Base-by-base conservation (phyloP, 1,140 invertebrate genomes). In the Calephelis virginiensis region DNA sequence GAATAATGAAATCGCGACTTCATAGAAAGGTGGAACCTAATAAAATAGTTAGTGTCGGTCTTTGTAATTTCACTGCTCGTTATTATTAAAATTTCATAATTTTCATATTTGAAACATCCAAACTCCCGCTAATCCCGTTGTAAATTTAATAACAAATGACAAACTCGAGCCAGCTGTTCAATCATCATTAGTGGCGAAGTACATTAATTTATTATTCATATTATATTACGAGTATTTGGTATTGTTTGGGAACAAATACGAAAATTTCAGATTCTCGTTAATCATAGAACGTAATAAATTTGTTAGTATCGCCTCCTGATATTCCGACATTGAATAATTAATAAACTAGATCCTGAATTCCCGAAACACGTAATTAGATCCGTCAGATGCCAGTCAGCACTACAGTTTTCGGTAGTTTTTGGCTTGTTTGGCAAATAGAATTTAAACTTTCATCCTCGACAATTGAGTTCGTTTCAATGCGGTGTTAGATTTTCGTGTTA, bases 321-420 rank as follows among this genome's bases (percentile, higher is more conserved):
- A 43, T 46, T 28, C 14, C 45, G 61, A 37, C 14, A 17, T 37
- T 14, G 17, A 45, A 63, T 64, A 75, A 78, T 79, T 81, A 81
- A 81, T 77, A 74, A 76, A 79, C 72, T 63, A 62, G 66, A 62
- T 68, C 46, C 66, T 28, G 68, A 66, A 67, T n/a, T n/a, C n/a
- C n/a, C n/a, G n/a, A n/a, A n/a, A 71, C 67, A 69, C 67, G 72
- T 78, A 74, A 76, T 74, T 63, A 63, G 61, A 14, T 9, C 50
- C 50, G 50, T 53, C 14, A 17, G 49, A 50, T 50, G 49, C 49
- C 49, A 50, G 49, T 50, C 49, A 50, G 17, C 49, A 17, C 49
- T 50, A 50, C 49, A 50, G 49, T 50, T 50, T 50, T 50, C 49
- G 17, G 8, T 17, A 49, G 48, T 49, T 49, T 49, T 49, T 13